Percentiles rank a stretch among this genome's conserved stretches.
phyloP scores from a whole-genome alignment of 2,888 invertebrate genomes.

The Helicoverpa assulta region DNA sequence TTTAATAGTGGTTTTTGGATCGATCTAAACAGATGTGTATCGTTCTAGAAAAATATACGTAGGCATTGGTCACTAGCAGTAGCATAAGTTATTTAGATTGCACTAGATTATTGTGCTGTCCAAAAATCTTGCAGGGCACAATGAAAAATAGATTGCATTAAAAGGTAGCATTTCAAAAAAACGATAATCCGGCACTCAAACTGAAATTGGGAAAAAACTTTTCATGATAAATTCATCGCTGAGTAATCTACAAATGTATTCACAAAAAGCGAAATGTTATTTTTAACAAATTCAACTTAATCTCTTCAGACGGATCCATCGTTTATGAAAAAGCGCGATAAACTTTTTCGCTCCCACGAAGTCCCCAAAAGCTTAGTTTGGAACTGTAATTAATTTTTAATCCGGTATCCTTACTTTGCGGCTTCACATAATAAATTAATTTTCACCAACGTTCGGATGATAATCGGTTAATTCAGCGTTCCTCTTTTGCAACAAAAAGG shows the following conservation, averaged over 20 bases:
- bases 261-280: slow-evolving; percentile 46
- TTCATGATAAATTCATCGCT: slow-evolving; percentile 26
- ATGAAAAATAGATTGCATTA: neutral
- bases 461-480: slow-evolving; percentile 75
- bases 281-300: slow-evolving; percentile 48
- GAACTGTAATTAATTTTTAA: slow-evolving; percentile 87
- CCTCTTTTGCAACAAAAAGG: slow-evolving; percentile 67
- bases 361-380: slow-evolving; percentile 74
- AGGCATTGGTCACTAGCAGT: no score
- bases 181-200: neutral
- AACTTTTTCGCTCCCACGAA: slow-evolving; percentile 72
- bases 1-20: no score
- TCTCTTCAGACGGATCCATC: slow-evolving; percentile 54
- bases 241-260: slow-evolving; percentile 33
- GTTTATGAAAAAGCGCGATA: slow-evolving; percentile 65
- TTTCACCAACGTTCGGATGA: slow-evolving; percentile 72
- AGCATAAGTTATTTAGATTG: neutral
- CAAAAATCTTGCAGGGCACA: no score
- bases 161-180: neutral
- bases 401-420: slow-evolving; percentile 80
- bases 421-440: slow-evolving; percentile 83
- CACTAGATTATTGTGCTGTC: neutral
- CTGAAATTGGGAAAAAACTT: slow-evolving; percentile 8
- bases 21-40: no score
- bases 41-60: no score